Base-by-base conservation (phyloP, 2,113 vertebrate species). In the Eptesicus fuscus region DNA sequence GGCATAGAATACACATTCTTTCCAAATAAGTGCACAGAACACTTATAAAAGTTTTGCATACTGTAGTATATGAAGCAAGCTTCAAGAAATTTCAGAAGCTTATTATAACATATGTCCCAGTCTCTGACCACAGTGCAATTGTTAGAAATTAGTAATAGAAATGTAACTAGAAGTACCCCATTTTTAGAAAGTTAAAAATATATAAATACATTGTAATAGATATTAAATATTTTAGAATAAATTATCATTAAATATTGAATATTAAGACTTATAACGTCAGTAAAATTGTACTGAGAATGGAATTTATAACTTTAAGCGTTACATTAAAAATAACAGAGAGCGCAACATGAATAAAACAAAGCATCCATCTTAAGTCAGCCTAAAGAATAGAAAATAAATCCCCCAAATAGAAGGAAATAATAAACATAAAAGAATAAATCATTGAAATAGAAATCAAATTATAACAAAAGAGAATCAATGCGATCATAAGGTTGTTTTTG, bases 281-380 rank as follows among this genome's bases (percentile, higher is more conserved):
- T 71, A 85, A 88, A 88, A 23, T n/a, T 86, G 9, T 35, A 78
- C 25, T 37, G n/a, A 74, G 35, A 89, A 87, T 14, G 37, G 4
- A 93, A 95, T 69, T 84, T 51, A 70, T 59, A 90, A 78, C 6
- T 63, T 73, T 47, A 71, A 93, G 17, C 83, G 18, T 35, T 95
- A 67, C 22, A 87, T 88, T 87, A 35, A 70, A 70, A 96, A 93
- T 42, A 44, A 35, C 7, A 78, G 35, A 76, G 6, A 23, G 16
- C 5, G 87, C 53, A 90, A 93, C 79, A 92, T 79, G 18, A 95
- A 65, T 80, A 92, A 95, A n/a, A n/a, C 30, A 89, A 85, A 93
- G 18, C 2, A 51, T 78, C 12, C 4, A 51, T 51, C 16, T 88
- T 93, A 95, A 71, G 9, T 61, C 88, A 95, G 59, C 28, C 7